These are phyloP conservation scores for Dryadula phaetusa DNA, from an alignment of 2,888 invertebrate genomes.

Conservation along the genomic window DNA sequence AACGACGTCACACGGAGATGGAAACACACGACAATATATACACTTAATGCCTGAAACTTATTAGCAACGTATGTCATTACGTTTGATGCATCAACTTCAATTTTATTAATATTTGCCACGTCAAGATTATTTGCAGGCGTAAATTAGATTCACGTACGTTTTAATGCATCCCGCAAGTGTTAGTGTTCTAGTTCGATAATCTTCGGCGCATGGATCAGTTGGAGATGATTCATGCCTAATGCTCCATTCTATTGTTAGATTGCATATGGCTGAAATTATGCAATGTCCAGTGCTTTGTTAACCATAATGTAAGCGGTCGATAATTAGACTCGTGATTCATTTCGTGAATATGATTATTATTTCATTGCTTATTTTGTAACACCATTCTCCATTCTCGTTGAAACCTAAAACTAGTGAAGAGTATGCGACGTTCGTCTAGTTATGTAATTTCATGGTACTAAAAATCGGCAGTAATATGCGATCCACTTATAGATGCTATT, in stretches of 20 bases:
- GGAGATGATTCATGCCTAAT: conserved; percentile 77
- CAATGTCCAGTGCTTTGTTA: conserved; percentile 68
- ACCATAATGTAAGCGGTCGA: conserved; percentile 42
- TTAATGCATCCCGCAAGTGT: conserved; percentile 80
- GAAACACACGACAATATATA: conserved; percentile 60
- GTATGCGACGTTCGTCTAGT: conserved; percentile 15
- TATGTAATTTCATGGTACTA: conserved; percentile 36
- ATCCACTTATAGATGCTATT: conserved; percentile 78
- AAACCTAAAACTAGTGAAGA: conserved; percentile 9
- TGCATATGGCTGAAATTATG: conserved; percentile 74
- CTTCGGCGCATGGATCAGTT: conserved; percentile 78
- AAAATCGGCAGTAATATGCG: conserved; percentile 56
- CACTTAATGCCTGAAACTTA: conserved; percentile 70
- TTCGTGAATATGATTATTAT: too few relatives aligned
- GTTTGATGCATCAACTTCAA: conserved; percentile 79
- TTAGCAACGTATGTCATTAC: conserved; percentile 75
- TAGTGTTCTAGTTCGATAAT: conserved; percentile 83
- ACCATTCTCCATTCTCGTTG: conserved; percentile 7
- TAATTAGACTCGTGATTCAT: conserved; percentile 44
- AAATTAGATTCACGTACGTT: conserved; percentile 83
- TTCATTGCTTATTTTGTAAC: conserved; percentile 14
- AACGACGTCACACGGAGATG: conserved; percentile 62
- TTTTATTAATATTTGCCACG: conserved; percentile 68
- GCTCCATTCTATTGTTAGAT: conserved; percentile 79
- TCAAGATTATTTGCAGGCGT: conserved; percentile 72